Evolutionary conservation across 2,113 vertebrate genomes (phyloP).

Genomic region (Origma solitaria): DNA sequence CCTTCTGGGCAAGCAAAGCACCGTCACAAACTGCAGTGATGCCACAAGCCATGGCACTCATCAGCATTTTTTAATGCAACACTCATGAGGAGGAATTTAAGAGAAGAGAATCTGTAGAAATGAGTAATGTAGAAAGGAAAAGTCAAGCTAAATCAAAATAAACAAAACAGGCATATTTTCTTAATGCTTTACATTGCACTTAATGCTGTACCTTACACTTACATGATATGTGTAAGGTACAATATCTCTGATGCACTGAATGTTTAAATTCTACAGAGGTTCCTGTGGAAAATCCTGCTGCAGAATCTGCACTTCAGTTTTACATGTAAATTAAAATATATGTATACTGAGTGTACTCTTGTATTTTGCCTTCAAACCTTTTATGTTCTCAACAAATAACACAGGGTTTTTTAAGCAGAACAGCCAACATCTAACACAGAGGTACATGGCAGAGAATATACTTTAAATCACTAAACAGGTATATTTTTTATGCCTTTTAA

Average conservation of each 20-base stretch:
- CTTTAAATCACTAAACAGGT: background rate
- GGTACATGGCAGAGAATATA: background rate
- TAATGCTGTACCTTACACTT: no score
- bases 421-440: background rate
- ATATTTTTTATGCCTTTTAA: constrained; percentile 33
- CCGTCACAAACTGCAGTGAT: background rate
- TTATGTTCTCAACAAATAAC: background rate
- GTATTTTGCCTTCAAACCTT: background rate
- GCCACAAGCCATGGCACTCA: background rate
- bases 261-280: background rate
- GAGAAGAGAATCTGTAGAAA: background rate
- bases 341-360: background rate
- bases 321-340: background rate
- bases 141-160: background rate
- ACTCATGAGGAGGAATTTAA: background rate
- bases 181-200: background rate
- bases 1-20: background rate
- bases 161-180: background rate
- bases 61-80: background rate
- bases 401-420: background rate
- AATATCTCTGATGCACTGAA: background rate
- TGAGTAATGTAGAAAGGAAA: background rate
- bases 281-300: background rate
- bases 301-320: background rate
- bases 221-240: background rate